Evolutionary conservation across 2,797 vertebrate genomes (phyloP).

Genomic region (Intellagama lesueurii): DNA sequence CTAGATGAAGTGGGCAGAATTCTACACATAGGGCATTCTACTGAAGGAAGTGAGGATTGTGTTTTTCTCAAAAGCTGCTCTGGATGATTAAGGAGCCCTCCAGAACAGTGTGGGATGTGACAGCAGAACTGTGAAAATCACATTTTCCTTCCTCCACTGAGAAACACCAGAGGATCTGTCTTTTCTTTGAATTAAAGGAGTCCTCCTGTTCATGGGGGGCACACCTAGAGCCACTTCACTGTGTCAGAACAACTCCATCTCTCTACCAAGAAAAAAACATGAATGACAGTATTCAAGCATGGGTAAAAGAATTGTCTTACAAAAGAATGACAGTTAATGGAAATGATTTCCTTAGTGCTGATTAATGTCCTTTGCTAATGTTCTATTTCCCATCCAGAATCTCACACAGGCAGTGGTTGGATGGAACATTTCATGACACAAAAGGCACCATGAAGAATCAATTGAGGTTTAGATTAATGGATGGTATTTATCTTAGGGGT

Average conservation of each 20-base stretch:
- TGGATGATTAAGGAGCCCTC: neutral
- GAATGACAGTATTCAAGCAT: neutral
- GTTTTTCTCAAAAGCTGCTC: too few relatives aligned
- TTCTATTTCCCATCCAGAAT: neutral
- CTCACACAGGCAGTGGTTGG: too few relatives aligned
- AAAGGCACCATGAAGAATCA: too few relatives aligned
- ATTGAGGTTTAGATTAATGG: too few relatives aligned
- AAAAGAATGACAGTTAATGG: neutral
- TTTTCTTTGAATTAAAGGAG: neutral
- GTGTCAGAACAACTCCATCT: neutral
- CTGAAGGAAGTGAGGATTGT: neutral
- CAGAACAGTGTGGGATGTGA: neutral
- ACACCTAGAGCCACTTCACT: too few relatives aligned
- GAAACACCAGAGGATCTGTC: neutral
- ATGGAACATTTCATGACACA: neutral
- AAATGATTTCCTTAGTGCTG: neutral
- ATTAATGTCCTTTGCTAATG: neutral
- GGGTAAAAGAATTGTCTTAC: neutral
- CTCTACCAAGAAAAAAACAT: neutral
- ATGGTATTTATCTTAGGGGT: too few relatives aligned
- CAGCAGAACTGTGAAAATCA: neutral
- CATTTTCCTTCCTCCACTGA: too few relatives aligned
- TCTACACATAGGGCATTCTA: too few relatives aligned
- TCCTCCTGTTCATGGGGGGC: too few relatives aligned
- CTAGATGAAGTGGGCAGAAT: neutral